Conservation (phyloP, 2,113 vertebrate species). For the Physeter macrocephalus region DNA sequence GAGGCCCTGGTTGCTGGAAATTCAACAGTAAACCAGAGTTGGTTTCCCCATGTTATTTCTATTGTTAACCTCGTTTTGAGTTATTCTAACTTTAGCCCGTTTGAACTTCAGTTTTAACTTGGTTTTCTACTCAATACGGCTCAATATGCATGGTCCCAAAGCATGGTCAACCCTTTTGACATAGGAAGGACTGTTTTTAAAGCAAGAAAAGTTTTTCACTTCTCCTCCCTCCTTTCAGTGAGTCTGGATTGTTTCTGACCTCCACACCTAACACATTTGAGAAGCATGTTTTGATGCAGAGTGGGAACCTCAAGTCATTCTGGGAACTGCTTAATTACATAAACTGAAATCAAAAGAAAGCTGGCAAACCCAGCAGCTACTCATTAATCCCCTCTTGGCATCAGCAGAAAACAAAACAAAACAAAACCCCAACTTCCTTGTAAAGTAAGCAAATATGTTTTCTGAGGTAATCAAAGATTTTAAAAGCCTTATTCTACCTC, state of each 20-base stretch:
- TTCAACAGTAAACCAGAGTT: not conserved
- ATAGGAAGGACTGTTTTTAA: not conserved
- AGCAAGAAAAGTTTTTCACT: not conserved
- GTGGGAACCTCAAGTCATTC: slow-evolving; percentile 64
- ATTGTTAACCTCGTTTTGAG: not conserved
- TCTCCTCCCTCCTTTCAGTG: not conserved
- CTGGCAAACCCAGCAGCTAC: slow-evolving; percentile 68
- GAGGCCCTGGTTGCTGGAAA: not conserved
- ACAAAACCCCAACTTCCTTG: slow-evolving; percentile 65
- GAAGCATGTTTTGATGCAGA: slow-evolving; percentile 71
- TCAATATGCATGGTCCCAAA: not conserved
- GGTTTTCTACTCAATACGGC: not conserved
- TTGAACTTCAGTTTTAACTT: not conserved
- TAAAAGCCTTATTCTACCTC: slow-evolving; percentile 59
- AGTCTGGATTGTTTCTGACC: slow-evolving; percentile 37
- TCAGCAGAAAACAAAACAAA: slow-evolving; percentile 61
- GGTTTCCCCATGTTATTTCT: not conserved
- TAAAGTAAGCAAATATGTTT: slow-evolving; percentile 75
- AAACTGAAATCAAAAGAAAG: slow-evolving; percentile 79
- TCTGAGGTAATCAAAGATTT: slow-evolving; percentile 74
- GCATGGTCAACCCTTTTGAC: not conserved
- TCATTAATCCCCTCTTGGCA: slow-evolving; percentile 78
- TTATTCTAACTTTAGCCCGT: not conserved
- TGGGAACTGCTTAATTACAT: slow-evolving; percentile 77
- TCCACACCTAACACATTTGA: slow-evolving; percentile 57